Evolutionary conservation across 35 echinoderm and acorn worm genomes (phyloP), one percentile per base, ranked within the genome.

Genomic region (Strongylocentrotus purpuratus): DNA sequence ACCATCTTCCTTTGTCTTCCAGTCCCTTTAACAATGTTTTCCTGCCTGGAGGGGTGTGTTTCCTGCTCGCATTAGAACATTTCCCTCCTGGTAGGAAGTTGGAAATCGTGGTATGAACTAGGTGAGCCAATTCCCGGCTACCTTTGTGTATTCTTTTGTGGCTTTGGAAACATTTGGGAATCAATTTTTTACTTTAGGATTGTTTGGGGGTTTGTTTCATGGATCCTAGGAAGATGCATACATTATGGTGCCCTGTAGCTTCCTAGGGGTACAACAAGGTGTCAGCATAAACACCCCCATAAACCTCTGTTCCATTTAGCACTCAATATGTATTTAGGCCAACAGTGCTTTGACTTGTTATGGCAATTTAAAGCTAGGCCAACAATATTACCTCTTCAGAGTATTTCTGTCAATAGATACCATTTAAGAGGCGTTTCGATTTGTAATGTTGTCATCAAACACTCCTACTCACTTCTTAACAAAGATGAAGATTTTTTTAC

Each of bases 1-100:
- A n/a, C 65, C 65, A 55, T 28, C 65, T 28, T n/a, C 22, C 65
- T 78, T 78, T 78, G 65, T 78, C 65, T 78, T n/a, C 22, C 28
- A 78, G 65, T 78, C 22, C 20, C 20, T 78, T 78, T 78, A 78
- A 78, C 65, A 78, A 78, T 78, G 65, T 78, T 15, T 78, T 78
- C 65, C 65, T 78, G 65, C 20, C 65, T 78, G 65, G 65, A 78
- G 65, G 65, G 65, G 65, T 78, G 61, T 70, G 65, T 78, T 78
- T 78, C 65, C 65, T 78, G 20, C n/a, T 78, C 65, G n/a, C 65
- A 78, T 78, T 78, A 78, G 7, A 78, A 78, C 65, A 78, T 78
- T 78, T 78, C 65, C 65, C 65, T 78, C 65, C 5, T 31, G 65
- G 25, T 78, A 78, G 65, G 65, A 78, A 78, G 65, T 78, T 78